Evolutionary conservation across 1,140 invertebrate genomes (phyloP).

Genomic region (Diorhabda carinulata): DNA sequence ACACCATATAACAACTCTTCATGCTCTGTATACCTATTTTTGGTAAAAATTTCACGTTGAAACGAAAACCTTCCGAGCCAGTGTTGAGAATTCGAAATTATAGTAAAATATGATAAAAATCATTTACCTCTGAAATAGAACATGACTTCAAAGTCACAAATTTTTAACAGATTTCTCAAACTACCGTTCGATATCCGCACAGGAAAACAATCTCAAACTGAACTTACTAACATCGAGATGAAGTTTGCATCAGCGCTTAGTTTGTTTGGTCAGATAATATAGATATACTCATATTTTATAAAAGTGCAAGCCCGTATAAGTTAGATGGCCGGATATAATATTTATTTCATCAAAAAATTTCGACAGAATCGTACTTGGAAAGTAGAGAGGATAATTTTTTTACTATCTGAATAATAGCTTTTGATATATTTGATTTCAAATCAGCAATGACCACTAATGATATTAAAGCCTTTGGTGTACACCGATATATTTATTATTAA

Average conservation of each 20-base stretch:
- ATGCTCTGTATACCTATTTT: no score
- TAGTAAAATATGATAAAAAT: background rate
- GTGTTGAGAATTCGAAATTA: background rate
- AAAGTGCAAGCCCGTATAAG: background rate
- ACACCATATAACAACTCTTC: no score
- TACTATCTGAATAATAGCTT: no score
- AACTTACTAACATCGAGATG: background rate
- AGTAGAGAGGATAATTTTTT: no score
- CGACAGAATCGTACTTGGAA: no score
- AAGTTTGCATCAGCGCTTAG: background rate
- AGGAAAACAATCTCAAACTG: background rate
- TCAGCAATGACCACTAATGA: no score
- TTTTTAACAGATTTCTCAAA: background rate
- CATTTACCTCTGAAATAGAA: slow-evolving; percentile 1
- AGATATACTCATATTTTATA: background rate
- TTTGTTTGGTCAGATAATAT: slow-evolving; percentile 3
- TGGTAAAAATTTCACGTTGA: no score
- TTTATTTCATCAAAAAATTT: background rate
- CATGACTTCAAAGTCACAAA: background rate
- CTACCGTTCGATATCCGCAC: background rate
- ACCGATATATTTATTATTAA: no score
- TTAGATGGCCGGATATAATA: background rate
- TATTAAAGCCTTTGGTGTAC: no score
- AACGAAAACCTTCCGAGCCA: no score
- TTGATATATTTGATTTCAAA: no score